These are phyloP conservation scores for Podiceps cristatus DNA, from an alignment of 2,113 vertebrate species.

Conservation along the genomic window DNA sequence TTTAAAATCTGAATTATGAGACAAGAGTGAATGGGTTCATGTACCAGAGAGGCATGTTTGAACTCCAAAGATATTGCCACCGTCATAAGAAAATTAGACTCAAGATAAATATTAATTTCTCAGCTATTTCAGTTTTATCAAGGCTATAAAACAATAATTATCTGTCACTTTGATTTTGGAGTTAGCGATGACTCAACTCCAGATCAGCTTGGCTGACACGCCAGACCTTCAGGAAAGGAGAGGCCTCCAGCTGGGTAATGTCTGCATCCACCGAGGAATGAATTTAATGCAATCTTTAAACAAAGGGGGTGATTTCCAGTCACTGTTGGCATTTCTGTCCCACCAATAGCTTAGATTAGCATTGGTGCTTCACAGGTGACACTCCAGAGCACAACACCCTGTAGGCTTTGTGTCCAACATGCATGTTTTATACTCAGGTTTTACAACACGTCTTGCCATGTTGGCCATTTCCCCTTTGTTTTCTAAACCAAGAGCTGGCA, in stretches of 20 bases:
- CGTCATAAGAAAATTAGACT: fast-evolving
- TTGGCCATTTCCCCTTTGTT: background rate
- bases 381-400: background rate
- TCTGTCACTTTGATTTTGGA: background rate
- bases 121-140: background rate
- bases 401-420: fast-evolving
- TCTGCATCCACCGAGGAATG: fast-evolving
- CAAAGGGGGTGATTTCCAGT: too few species aligned
- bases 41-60: background rate
- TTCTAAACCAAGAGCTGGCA: background rate
- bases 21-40: background rate
- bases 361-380: background rate
- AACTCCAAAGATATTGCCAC: fast-evolving
- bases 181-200: background rate
- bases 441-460: fast-evolving
- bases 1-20: background rate
- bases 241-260: background rate
- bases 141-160: background rate
- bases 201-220: background rate
- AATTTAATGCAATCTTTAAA: background rate
- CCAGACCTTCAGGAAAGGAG: background rate
- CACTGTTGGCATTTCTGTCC: background rate
- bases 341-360: background rate
- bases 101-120: background rate
- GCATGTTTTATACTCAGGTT: background rate